Conservation (phyloP, 2,888 invertebrate species). For the Cephus runcator region DNA sequence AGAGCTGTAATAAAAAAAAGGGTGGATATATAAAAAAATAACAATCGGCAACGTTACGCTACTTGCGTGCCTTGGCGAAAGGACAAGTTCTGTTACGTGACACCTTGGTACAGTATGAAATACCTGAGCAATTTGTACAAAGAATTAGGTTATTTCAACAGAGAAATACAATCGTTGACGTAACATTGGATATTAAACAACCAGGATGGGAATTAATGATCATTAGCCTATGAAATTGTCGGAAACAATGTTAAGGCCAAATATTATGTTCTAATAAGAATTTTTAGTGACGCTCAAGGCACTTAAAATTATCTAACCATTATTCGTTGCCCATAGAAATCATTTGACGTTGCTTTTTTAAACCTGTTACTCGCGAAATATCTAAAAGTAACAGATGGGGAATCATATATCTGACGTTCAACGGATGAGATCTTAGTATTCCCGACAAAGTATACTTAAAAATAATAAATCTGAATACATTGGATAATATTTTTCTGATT, state of each 20-base stretch:
- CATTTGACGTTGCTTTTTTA: background rate
- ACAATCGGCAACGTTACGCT: background rate
- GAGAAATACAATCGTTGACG: background rate
- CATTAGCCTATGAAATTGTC: background rate
- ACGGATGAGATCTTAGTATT: background rate
- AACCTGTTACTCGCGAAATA: background rate
- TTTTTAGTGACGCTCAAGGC: background rate
- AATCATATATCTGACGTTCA: background rate
- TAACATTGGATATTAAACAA: background rate
- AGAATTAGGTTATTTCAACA: background rate
- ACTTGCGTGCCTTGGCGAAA: background rate
- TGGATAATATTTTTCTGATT: background rate
- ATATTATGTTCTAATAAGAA: background rate
- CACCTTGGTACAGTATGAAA: background rate
- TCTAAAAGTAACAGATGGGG: background rate
- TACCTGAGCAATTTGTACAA: background rate
- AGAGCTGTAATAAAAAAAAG: background rate
- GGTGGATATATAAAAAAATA: background rate
- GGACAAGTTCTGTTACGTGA: background rate
- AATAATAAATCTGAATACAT: background rate
- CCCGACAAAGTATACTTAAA: background rate
- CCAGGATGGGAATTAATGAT: background rate
- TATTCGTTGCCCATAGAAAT: background rate
- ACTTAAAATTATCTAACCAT: too few relatives aligned
- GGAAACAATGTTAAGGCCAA: background rate